Conservation (phyloP, 1,140 invertebrate species). For the Penaeus chinensis region DNA sequence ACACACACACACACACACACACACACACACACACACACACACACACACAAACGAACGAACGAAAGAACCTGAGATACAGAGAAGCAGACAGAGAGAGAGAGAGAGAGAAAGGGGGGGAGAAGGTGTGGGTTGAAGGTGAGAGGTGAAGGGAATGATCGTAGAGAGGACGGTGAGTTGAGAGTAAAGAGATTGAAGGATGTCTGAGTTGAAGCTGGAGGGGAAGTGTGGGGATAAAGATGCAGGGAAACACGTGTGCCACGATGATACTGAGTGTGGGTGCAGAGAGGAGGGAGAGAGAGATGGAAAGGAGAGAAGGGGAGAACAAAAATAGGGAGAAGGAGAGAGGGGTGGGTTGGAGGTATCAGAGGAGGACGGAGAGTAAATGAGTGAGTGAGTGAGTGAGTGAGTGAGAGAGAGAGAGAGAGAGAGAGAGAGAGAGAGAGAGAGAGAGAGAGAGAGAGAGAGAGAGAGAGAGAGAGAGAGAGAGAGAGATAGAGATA, state of each 20-base stretch:
- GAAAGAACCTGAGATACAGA: no score
- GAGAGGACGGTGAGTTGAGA: no score
- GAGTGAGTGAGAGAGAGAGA: not conserved
- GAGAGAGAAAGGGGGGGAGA: no score
- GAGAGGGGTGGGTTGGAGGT: not conserved
- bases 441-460: slow-evolving; percentile 5
- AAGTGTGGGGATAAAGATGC: not conserved
- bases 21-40: no score
- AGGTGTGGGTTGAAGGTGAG: no score
- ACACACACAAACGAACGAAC: no score
- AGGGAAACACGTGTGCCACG: not conserved
- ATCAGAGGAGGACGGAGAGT: not conserved
- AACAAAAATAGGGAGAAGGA: not conserved
- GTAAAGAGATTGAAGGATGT: no score
- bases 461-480: slow-evolving; percentile 24
- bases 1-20: no score
- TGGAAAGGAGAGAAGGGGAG: not conserved
- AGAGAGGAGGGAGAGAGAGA: not conserved
- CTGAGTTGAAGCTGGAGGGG: no score
- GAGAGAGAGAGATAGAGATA: slow-evolving; percentile 16
- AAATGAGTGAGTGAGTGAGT: not conserved
- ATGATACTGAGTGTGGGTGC: not conserved
- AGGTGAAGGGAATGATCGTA: no score
- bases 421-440: not conserved
- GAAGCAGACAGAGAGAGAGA: no score